Evolutionary conservation across 2,113 vertebrate species (phyloP).

Genomic region (Argyrosomus japonicus): DNA sequence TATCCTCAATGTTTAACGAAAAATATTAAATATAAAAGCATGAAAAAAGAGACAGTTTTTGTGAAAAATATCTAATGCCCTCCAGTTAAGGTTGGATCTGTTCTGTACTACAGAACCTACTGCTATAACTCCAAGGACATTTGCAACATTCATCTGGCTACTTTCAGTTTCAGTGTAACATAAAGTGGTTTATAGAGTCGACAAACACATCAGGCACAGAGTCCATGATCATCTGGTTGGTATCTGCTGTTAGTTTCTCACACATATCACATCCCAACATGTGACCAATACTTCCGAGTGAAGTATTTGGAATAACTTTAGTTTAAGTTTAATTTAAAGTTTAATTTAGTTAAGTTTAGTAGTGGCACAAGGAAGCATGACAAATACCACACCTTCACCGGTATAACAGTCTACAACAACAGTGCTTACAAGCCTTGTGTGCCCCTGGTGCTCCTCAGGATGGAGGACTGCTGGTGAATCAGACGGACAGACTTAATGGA

Average conservation of each 20-base stretch:
- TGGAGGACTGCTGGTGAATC: conserved; percentile 45
- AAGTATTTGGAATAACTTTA: conserved; percentile 4
- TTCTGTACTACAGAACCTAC: no score
- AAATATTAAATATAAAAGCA: neutral
- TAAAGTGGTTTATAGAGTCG: neutral
- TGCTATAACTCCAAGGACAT: neutral
- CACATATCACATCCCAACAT: neutral
- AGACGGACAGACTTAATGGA: conserved; percentile 35
- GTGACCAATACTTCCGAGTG: neutral
- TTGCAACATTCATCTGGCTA: neutral
- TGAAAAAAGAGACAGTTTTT: neutral
- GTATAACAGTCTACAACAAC: conserved; percentile 5
- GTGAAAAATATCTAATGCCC: conserved; percentile 18
- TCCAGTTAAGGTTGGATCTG: neutral
- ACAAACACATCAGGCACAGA: neutral
- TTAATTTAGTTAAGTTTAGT: neutral
- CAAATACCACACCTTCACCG: neutral
- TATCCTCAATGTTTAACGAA: neutral
- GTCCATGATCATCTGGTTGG: neutral
- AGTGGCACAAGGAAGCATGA: neutral
- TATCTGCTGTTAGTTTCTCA: neutral
- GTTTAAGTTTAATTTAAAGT: no score
- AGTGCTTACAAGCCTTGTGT: neutral
- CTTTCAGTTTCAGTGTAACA: neutral
- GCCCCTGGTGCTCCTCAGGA: neutral